A percentile compares a stretch with the other conserved stretches of the same genome.
These are phyloP conservation scores for Tachina lurida DNA, from an alignment of 2,888 invertebrate genomes.

Conservation along the genomic window DNA sequence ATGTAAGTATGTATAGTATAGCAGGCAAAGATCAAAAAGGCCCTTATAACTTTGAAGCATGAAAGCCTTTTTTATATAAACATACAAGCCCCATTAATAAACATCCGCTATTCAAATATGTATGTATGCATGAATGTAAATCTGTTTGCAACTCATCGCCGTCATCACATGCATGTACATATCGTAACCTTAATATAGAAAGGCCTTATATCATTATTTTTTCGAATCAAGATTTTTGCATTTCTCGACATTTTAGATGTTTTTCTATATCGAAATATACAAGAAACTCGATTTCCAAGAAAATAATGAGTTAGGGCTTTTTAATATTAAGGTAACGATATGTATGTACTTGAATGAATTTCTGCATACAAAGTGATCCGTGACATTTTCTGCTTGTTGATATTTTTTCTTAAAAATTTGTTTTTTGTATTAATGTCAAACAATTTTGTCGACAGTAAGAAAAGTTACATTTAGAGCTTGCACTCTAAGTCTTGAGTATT, in stretches of 20 bases:
- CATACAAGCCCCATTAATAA: background rate
- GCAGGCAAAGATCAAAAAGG: constrained; percentile 56
- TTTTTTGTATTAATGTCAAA: constrained; percentile 39
- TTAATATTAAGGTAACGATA: background rate
- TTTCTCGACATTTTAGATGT: too few relatives aligned
- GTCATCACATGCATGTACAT: background rate
- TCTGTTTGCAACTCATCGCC: constrained; percentile 29
- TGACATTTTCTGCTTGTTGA: constrained; percentile 45
- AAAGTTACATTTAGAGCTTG: constrained; percentile 19
- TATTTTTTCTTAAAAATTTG: constrained; percentile 14
- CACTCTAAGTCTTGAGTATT: background rate
- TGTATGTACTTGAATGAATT: background rate
- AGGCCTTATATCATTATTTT: too few relatives aligned
- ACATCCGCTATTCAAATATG: background rate
- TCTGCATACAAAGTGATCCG: constrained; percentile 52
- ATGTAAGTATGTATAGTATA: background rate
- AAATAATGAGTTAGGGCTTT: too few relatives aligned
- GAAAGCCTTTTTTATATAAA: constrained; percentile 44
- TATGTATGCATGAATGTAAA: constrained; percentile 15
- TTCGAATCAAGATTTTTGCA: too few relatives aligned
- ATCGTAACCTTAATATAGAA: too few relatives aligned
- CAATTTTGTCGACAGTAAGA: constrained; percentile 37
- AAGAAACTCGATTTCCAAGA: too few relatives aligned
- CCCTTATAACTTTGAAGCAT: constrained; percentile 46
- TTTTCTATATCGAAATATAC: too few relatives aligned